Evolutionary conservation across 2,113 vertebrate species (phyloP), one percentile per base, ranked within the genome.

Genomic region (Caretta caretta): DNA sequence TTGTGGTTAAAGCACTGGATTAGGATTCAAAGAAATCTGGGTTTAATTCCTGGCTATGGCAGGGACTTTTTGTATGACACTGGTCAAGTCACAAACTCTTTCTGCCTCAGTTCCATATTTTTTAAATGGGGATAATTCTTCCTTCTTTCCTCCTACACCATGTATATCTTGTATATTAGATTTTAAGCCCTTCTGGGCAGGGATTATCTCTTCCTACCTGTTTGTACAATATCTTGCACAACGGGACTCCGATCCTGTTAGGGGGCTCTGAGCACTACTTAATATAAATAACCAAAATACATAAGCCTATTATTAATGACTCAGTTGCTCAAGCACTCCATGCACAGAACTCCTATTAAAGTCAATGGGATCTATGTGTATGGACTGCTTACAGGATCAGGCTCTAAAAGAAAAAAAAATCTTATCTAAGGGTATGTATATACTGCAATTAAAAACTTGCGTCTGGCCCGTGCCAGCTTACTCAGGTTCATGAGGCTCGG

Each of bases 351-450:
- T 86, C 83, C n/a, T 95, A 62, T 13, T 84, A 90, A 90, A 95
- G 92, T 27, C 19, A 48, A 80, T 20, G 56, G 19, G 22, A 25
- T 93, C 87, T 91, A 38, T 78, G 51, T 49, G 78, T 88, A 53
- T 84, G 65, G 89, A 93, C 50, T 80, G 78, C 92, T 92, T 90
- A 86, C 25, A 57, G 93, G 92, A 90, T 91, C 94, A 91, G 84
- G 38, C 57, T 92, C 85, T 93, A 91, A 59, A 75, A 92, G 93
- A 88, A 93, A 80, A 95, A 92, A 88, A 84, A 80, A 65, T 80
- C 38, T 80, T 7, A 81, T 59, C 53, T 62, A 62, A 13, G 10
- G 11, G 2, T 62, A 62, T 62, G 57, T 62, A 12, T 31, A 62
- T 4, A 29, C 29, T 62, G 27, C 29, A 62, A 31, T 62, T 62